phyloP scores from a whole-genome alignment of 2,113 vertebrate genomes.

The cattle (Bos taurus) region DNA sequence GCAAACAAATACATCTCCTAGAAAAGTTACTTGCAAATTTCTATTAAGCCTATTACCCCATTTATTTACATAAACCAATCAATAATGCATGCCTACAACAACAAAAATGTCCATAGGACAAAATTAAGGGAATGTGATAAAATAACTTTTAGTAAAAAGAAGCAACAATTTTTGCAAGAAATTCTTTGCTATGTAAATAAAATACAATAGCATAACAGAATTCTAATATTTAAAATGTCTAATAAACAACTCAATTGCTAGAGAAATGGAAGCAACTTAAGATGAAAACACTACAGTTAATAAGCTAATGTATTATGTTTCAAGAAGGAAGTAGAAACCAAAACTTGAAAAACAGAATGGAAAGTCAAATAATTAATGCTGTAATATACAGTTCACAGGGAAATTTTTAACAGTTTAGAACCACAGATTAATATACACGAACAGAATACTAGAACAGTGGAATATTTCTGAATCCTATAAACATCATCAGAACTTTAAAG shows the following conservation, averaged over 20 bases:
- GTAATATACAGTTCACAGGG: background rate
- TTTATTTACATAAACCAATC: constrained; percentile 16
- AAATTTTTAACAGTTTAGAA: background rate
- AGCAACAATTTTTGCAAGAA: background rate
- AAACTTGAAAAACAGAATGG: background rate
- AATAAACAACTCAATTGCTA: background rate
- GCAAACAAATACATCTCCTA: background rate
- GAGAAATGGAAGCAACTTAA: background rate
- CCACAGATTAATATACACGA: background rate
- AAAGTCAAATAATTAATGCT: background rate
- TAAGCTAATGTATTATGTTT: background rate
- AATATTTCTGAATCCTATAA: background rate
- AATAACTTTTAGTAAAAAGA: background rate
- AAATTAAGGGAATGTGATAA: background rate
- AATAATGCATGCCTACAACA: background rate
- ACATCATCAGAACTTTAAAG: background rate
- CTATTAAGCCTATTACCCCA: background rate
- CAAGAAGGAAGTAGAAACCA: background rate
- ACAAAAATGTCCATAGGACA: background rate
- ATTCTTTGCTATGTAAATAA: background rate
- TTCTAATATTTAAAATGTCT: background rate
- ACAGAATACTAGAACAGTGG: background rate
- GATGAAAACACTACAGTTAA: background rate
- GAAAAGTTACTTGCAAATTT: constrained; percentile 15
- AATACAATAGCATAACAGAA: background rate